Base-by-base conservation (phyloP, 1,140 invertebrate genomes). In the Drosophila guanche region DNA sequence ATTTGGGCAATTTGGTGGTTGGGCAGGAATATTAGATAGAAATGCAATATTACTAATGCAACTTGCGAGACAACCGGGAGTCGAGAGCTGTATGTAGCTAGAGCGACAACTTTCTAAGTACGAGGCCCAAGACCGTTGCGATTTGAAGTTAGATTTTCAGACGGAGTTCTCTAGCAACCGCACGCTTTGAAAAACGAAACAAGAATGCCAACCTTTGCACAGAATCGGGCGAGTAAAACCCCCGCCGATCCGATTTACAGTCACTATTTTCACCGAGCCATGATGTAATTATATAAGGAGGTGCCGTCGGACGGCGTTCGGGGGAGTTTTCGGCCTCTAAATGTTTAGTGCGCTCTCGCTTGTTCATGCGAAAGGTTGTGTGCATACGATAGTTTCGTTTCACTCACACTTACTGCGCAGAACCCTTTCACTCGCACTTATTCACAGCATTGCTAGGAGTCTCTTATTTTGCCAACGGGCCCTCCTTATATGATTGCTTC, bases 21-120 rank as follows among this genome's bases (percentile, higher is more conserved):
- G 20, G 14, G 48, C 45, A 56, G 66, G 58, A 58, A 79, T 54
- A 83, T 20, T 20, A 70, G 59, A 75, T 50, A 60, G 57, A 86
- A 86, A 86, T 86, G 81, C 81, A 86, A 86, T 88, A 86, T 86
- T 86, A 86, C 81, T 86, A 86, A 86, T 86, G 83, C 81, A 86
- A 83, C 66, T 84, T 80, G 67, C 62, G 73, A 75, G 69, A 50
- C 66, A 61, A 78, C 58, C 63, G 76, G 58, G 70, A 57, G 59
- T 67, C 58, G 42, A 55, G 62, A 52, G 61, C 65, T 59, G 57
- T 8, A 3, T 2, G 33, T 10, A 33, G 33, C 1, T 6, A 2
- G 27, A 37, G 33, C 33, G 33, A 37, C 33, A 37, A 37, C 33
- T 37, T 37, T 37, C 33, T 37, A 37, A 37, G 10, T 37, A 37